phyloP scores from a whole-genome alignment of 2,113 vertebrate species.

The Loxodonta africana region DNA sequence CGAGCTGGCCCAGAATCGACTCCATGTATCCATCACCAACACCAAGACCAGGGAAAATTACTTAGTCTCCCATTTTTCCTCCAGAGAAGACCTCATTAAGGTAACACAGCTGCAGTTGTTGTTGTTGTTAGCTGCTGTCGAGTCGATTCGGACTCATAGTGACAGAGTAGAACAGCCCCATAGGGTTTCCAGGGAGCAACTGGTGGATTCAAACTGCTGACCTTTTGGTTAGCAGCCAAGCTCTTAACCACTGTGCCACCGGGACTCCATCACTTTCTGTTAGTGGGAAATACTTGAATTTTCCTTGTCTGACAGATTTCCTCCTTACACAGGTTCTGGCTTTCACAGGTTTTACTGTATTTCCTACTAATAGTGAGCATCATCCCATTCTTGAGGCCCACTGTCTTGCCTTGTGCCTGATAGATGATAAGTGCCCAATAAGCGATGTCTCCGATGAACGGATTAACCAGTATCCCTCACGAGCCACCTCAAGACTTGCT shows the following conservation, averaged over 20 bases:
- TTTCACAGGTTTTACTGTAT: too few species aligned
- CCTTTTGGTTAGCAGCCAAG: too few species aligned
- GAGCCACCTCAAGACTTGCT: fast-evolving
- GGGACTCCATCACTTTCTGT: too few species aligned
- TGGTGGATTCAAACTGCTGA: too few species aligned
- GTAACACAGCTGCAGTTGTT: slow-evolving; percentile 83
- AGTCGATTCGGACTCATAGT: background rate
- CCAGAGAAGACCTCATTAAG: slow-evolving; percentile 94
- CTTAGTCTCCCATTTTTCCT: slow-evolving; percentile 91
- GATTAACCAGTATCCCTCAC: fast-evolving
- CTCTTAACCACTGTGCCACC: too few species aligned
- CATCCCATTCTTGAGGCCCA: fast-evolving
- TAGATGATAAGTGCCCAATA: fast-evolving
- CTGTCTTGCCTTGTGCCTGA: fast-evolving
- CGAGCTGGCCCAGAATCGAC: slow-evolving; percentile 89
- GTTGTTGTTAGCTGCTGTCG: background rate
- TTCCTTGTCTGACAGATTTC: too few species aligned
- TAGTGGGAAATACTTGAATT: too few species aligned
- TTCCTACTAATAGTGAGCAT: fast-evolving
- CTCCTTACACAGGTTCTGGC: too few species aligned
- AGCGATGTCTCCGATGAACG: fast-evolving
- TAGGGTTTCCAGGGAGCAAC: too few species aligned
- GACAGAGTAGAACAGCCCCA: too few species aligned
- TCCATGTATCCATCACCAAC: slow-evolving; percentile 94
- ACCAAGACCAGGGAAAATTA: slow-evolving; percentile 89